Base-by-base conservation (phyloP, 2,888 invertebrate species). In the Tachina lurida region DNA sequence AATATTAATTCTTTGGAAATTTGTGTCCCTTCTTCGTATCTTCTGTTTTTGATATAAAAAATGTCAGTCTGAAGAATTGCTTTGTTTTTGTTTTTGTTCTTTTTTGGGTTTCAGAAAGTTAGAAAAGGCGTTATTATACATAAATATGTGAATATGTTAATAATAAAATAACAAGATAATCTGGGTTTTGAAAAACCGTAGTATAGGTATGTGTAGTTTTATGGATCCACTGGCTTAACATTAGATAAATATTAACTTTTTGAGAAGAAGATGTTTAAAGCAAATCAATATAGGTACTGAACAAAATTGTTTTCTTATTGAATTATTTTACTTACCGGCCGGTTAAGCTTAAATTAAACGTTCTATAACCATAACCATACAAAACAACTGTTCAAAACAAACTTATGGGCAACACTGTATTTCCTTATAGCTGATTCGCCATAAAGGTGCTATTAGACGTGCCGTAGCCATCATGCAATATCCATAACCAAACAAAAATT, bases 191-290 rank as follows among this genome's bases (percentile, higher is more conserved):
- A 58, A 49, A 45, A 75, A 62, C 15, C 62, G 58, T 43, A 68
- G 19, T 43, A 22, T 31, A 62, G 62, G 43, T 73, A 43, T 77
- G 12, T 54, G 43, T 31, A 73, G 65, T 70, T 19, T 43, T 62
- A n/a, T 12, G 22, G 43, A 70, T 62, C 54, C 58, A 73, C 68
- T 12, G 80, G 68, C 67, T 81, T 73, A 67, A 56, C 73, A 84
- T 65, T 76, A 76, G 71, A 83, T 83, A 86, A 86, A 83, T 86
- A 86, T 86, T 86, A 86, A 86, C 86, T 82, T 86, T 79, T 83
- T 63, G 19, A 75, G 63, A 49, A 70, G 78, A 49, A 70, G 75
- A 82, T 75, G 78, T 84, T 80, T 78, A 65, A 39, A 45, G 54
- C 52, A 82, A 85, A 81, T 75, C 71, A 76, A 63, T 47, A 41